Conservation (phyloP, 2,888 invertebrate genomes). For the Pachliopta kotzebuea region DNA sequence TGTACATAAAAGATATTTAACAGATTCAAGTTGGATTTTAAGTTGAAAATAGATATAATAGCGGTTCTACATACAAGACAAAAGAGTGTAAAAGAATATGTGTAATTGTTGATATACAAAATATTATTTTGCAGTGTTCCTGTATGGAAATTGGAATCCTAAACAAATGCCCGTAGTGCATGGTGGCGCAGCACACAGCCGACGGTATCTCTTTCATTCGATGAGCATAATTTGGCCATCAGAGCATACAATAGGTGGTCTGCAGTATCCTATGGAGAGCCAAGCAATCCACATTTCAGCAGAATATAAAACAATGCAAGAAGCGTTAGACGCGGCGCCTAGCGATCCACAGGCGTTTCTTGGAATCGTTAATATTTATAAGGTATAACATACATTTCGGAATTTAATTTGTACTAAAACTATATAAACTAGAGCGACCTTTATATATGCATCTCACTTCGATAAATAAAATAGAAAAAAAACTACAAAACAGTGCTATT, state of each 20-base stretch:
- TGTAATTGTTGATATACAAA: not conserved
- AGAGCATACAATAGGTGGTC: conserved; percentile 53
- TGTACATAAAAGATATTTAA: too few species aligned
- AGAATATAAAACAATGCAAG: conserved; percentile 47
- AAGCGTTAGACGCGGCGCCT: conserved; percentile 45
- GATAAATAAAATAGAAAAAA: too few species aligned
- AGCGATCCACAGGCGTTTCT: conserved; percentile 58
- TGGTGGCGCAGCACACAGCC: conserved; percentile 60
- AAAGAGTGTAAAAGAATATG: not conserved
- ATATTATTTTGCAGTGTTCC: conserved; percentile 45
- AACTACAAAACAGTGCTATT: too few species aligned
- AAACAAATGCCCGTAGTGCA: conserved; percentile 48
- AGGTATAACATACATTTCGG: conserved; percentile 38
- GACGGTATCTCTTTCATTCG: conserved; percentile 61
- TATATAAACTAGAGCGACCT: too few species aligned
- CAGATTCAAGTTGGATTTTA: too few species aligned
- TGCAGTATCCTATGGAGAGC: conserved; percentile 57
- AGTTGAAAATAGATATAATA: too few species aligned
- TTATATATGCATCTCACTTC: too few species aligned
- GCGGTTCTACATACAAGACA: not conserved
- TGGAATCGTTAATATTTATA: conserved; percentile 53
- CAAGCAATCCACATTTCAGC: conserved; percentile 57
- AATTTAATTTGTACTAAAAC: too few species aligned
- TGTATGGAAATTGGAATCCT: conserved; percentile 50
- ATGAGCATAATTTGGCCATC: conserved; percentile 57